phyloP scores from a whole-genome alignment of 2,888 invertebrate species.

The Himalopsyche anomala region DNA sequence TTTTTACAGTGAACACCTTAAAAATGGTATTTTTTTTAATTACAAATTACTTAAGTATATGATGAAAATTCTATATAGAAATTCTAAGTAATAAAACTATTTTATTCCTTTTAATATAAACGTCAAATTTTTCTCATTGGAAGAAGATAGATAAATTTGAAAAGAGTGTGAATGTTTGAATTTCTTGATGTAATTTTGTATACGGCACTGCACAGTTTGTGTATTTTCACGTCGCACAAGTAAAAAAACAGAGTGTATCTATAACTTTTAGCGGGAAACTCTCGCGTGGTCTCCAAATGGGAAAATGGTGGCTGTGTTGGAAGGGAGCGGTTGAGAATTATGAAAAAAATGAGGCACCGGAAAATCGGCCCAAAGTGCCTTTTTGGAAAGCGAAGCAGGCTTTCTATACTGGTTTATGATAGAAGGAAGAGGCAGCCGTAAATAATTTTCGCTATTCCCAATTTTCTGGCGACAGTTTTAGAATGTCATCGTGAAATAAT shows the following conservation, averaged over 20 bases:
- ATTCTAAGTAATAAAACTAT: too few species aligned
- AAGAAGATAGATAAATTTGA: too few species aligned
- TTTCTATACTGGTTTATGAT: constrained; percentile 19
- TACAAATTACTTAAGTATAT: too few species aligned
- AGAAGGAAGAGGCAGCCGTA: not conserved
- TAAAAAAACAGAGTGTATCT: not conserved
- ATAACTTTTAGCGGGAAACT: not conserved
- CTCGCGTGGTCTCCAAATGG: not conserved
- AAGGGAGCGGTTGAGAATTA: not conserved
- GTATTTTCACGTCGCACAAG: too few species aligned
- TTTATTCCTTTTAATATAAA: too few species aligned
- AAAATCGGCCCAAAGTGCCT: not conserved
- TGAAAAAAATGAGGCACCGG: not conserved
- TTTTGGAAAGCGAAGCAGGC: not conserved
- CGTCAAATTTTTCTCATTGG: too few species aligned
- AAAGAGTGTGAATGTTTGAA: too few species aligned
- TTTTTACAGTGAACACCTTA: too few species aligned
- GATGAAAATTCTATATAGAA: too few species aligned
- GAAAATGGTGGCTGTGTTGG: not conserved
- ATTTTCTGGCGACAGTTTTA: constrained; percentile 13
- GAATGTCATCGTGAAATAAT: constrained; percentile 24
- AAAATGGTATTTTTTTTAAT: too few species aligned
- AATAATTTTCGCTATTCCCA: not conserved
- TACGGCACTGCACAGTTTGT: too few species aligned
- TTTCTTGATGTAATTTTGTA: too few species aligned